Evolutionary conservation across 2,797 vertebrate species (phyloP), one percentile per base, ranked within the genome.

Genomic region (Adrianichthys oophorus): DNA sequence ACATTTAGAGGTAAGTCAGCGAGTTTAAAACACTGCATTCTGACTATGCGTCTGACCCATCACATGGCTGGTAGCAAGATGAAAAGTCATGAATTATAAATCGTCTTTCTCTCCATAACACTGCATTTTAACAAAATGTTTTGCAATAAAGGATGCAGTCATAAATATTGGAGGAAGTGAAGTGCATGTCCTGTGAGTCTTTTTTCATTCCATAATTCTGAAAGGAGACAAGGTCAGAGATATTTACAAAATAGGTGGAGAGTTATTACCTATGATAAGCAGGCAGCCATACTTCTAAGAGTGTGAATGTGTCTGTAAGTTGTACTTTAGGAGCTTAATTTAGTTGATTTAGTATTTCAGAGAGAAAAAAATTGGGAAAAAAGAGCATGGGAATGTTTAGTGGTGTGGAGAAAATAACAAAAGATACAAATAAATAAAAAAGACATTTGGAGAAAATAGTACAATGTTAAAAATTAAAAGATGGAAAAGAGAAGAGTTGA

Each of bases 41-140:
- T 73, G 80, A 86, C 87, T 76, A 79, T 76, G 66, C 74, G 48
- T 83, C 69, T 84, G 62, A 79, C 77, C 61, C 52, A 60, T 59
- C 65, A 59, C 68, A 29, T 52, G 70, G 81, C 81, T 85, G 83
- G 81, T 83, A 86, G 79, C 61, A 48, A 77, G 74, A 78, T 54
- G 47, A 76, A 68, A 18, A 47, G 50, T 67, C 62, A 67, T 90
- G 54, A 66, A 91, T 90, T 79, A 89, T 89, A 82, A 68, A 91
- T 78, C 52, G 56, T 62, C 24, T 66, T 62, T 64, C 76, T 69
- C 59, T 70, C 62, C 63, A 76, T 78, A 85, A 85, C 57, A 70
- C 37, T 69, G 61, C 58, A 72, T 65, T 80, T 79, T 68, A 85
- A 81, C 77, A 80, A 83, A 90, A 81, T 85, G 72, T 74, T 84